Evolutionary conservation across 2,797 vertebrate genomes (phyloP), one percentile per base, ranked within the genome.

Genomic region (Microctenopoma steveboyesi): DNA sequence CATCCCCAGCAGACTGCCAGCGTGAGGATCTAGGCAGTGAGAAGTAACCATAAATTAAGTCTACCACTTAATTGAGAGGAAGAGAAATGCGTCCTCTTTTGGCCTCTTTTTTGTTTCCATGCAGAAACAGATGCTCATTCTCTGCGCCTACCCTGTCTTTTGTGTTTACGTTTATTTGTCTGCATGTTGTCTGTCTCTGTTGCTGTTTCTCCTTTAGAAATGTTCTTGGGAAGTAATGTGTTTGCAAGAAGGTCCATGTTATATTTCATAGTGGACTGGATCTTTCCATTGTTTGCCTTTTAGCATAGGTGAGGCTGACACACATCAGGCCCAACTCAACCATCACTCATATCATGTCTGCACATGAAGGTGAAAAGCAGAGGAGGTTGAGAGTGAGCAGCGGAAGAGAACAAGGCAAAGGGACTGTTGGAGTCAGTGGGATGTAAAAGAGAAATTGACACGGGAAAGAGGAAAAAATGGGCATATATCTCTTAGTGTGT

Each of bases 1-100:
- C 47, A 63, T 48, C 65, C 45, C 42, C 49, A 57, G 64, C 65
- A 59, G 62, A 67, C 72, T 48, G 22, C 68, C 59, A 68, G 78
- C 73, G 64, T 49, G 47, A 81, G 69, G 61, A 76, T 71, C 28
- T 28, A 58, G 50, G 74, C 65, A 57, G 56, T 39, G 58, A 74
- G 69, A 64, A 70, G 81, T 37, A 71, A 69, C 76, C 49, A 69
- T 12, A 75, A 80, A 86, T 81, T 63, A 79, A 81, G 58, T 54
- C 46, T 55, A 60, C 43, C 33, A 48, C 65, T 79, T 83, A 81
- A 85, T 74, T 85, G 55, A 81, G 66, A 66, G 75, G 47, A 81
- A 69, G 28, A 83, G 55, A 14, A 72, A 65, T 61, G 54, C 57
- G 55, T 77, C 57, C 59, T 73, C 61, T 76, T 69, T 78, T 66